Base-by-base conservation (phyloP, 2,113 vertebrate genomes). In the Montifringilla adamsi region DNA sequence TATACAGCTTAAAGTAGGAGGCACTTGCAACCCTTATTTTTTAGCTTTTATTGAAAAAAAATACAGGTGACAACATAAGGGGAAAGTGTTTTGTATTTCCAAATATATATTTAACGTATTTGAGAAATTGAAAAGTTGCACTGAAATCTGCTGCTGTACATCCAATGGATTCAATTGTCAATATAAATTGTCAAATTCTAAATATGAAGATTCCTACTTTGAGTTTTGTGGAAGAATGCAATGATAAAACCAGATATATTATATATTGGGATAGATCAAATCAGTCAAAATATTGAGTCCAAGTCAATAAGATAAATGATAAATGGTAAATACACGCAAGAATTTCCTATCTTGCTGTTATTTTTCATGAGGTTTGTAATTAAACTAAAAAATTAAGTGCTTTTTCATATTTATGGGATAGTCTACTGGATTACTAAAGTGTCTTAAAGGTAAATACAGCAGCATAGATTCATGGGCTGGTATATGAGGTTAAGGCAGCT, bases 311-410 rank as follows among this genome's bases (percentile, higher is more conserved):
- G 12, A 43, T 70, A 56, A 55, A 69, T 69, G 23, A 27, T 24
- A 64, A 31, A n/a, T n/a, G 3, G 5, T 73, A 77, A 66, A n/a
- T 60, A n/a, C 13, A 68, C 0, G 0, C 17, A 35, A 35, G 9
- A 66, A 44, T 83, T 53, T 75, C 62, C 20, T 74, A 10, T 73
- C 20, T 69, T 66, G 28, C 3, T 55, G 8, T 43, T 69, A 6
- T 84, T 90, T 74, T 56, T 52, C 39, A 41, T 41, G 39, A 41
- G 39, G 7, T 43, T 70, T 5, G 0, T 50, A 47, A 85, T 37
- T 55, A 74, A 88, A 41, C 3, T 7, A 39, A 79, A 13, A 31
- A 69, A 49, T 49, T 18, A 69, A 44, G 39, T 1, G 0, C 47
- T 82, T 87, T 78, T 82, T 66, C 15, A 8, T 53, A 16, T 44